Evolutionary conservation across 2,797 vertebrate genomes (phyloP), one percentile per base, ranked within the genome.

Genomic region (Manis pentadactyla): DNA sequence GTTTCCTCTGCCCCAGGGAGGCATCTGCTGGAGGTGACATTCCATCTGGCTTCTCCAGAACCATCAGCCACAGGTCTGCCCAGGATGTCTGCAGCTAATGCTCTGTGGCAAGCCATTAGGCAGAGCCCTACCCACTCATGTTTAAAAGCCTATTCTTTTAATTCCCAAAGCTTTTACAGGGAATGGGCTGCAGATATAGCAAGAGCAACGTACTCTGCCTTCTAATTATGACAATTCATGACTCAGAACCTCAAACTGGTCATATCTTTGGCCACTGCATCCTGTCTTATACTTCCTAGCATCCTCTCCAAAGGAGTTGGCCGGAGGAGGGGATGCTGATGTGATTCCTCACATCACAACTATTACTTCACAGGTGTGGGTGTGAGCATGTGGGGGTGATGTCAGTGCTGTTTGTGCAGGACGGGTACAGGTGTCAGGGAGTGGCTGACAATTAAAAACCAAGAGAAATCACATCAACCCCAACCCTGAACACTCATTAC

Each of bases 201-300:
- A 66, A 14, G 5, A n/a, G 68, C 42, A 34, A 29, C 19, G 11
- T 9, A 51, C 87, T 63, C 91, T 92, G 93, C 84, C 93, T 97
- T 51, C 93, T 94, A 75, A 93, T 94, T 61, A 73, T 81, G 97
- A 87, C 87, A 63, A 19, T 49, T 96, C 73, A 59, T 96, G 97
- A 96, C 93, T 97, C 97, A 97, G 90, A 95, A 74, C 59, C 93
- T 63, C 87, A 92, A 81, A 90, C 15, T 37, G 87, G 79, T 64
- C 84, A 63, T 94, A 79, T 90, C 75, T 95, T 90, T 90, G 94
- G 85, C 77, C 88, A 57, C 55, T 7, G 68, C 71, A 61, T 91
- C 73, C 82, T 91, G 71, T 49, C 59, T 92, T 42, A 4, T n/a
- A 64, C 75, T 85, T 85, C 61, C 69, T 69, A 10, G 34, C 11